These are phyloP conservation scores for Caerostris extrusa DNA, from an alignment of 1,140 invertebrate species.

Conservation along the genomic window DNA sequence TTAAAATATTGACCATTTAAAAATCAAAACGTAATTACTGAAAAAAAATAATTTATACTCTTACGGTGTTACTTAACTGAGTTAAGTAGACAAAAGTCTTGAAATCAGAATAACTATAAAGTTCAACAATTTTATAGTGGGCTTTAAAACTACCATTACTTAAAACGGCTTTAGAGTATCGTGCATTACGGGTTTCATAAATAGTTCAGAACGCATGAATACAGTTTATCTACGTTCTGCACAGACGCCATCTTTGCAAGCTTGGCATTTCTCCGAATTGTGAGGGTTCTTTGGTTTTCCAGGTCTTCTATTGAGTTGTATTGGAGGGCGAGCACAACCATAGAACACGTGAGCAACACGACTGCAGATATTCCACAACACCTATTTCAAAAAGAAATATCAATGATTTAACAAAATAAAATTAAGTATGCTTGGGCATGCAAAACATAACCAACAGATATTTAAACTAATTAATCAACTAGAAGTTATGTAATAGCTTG, in stretches of 20 bases:
- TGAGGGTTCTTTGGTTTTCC: slow-evolving; percentile 83
- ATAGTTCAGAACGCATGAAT: too few relatives aligned
- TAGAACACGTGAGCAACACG: slow-evolving; percentile 83
- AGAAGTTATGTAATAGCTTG: too few relatives aligned
- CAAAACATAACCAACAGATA: too few relatives aligned
- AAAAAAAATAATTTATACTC: too few relatives aligned
- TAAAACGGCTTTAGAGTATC: neutral
- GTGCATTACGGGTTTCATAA: too few relatives aligned
- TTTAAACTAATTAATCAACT: too few relatives aligned
- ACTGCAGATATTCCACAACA: slow-evolving; percentile 82
- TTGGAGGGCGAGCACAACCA: slow-evolving; percentile 82
- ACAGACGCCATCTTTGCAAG: slow-evolving; percentile 83
- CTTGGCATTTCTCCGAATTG: slow-evolving; percentile 82
- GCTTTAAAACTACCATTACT: neutral
- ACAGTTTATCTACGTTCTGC: slow-evolving; percentile 65
- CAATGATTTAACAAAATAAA: neutral
- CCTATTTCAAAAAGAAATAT: slow-evolving; percentile 79
- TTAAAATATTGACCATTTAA: too few relatives aligned
- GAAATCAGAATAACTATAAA: neutral
- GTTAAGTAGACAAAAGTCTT: neutral
- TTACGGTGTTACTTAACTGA: neutral
- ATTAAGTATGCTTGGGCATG: too few relatives aligned
- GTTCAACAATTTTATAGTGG: neutral
- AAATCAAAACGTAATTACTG: too few relatives aligned
- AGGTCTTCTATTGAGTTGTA: slow-evolving; percentile 81